phyloP scores from a whole-genome alignment of 2,113 vertebrate species.

The Oncorhynchus mykiss region DNA sequence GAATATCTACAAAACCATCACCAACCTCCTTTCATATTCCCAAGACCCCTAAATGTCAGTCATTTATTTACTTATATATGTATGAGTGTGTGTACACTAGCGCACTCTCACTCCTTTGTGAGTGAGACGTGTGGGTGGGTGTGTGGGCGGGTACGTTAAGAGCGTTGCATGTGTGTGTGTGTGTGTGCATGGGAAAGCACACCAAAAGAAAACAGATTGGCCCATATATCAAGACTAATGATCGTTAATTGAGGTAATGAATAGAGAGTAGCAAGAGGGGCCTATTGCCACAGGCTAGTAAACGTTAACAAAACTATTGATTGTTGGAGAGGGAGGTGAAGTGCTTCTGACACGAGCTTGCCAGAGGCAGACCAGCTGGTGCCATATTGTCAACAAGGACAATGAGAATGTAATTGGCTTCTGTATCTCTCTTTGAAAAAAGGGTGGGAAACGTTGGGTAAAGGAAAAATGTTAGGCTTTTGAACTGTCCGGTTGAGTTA shows the following conservation, averaged over 20 bases:
- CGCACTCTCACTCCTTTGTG: not conserved
- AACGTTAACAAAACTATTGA: constrained; percentile 74
- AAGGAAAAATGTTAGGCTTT: constrained; percentile 3
- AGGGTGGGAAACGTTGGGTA: constrained; percentile 21
- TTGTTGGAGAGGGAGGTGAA: constrained; percentile 48
- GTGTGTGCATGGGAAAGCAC: constrained; percentile 15
- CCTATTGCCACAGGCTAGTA: constrained; percentile 67
- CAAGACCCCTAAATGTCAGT: constrained; percentile 22
- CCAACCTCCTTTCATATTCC: constrained; percentile 8
- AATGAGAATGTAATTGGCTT: constrained; percentile 59
- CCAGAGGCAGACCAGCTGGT: constrained; percentile 59
- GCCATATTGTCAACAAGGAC: constrained; percentile 52
- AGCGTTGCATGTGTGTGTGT: not conserved
- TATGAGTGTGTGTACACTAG: constrained; percentile 11
- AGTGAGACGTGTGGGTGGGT: not conserved
- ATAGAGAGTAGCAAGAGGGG: constrained; percentile 70
- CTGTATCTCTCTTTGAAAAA: constrained; percentile 31
- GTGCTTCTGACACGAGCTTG: constrained; percentile 45
- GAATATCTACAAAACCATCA: constrained; percentile 19
- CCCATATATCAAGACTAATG: constrained; percentile 79
- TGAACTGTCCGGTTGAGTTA: constrained; percentile 19
- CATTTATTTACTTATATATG: constrained; percentile 31
- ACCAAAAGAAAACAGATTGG: constrained; percentile 63
- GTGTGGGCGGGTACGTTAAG: not conserved
- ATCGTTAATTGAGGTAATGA: constrained; percentile 86